A percentile compares a stretch with the other conserved stretches of the same genome.
These are phyloP conservation scores for Benthosema pterotum DNA, from an alignment of 2,797 vertebrate genomes.

Conservation along the genomic window DNA sequence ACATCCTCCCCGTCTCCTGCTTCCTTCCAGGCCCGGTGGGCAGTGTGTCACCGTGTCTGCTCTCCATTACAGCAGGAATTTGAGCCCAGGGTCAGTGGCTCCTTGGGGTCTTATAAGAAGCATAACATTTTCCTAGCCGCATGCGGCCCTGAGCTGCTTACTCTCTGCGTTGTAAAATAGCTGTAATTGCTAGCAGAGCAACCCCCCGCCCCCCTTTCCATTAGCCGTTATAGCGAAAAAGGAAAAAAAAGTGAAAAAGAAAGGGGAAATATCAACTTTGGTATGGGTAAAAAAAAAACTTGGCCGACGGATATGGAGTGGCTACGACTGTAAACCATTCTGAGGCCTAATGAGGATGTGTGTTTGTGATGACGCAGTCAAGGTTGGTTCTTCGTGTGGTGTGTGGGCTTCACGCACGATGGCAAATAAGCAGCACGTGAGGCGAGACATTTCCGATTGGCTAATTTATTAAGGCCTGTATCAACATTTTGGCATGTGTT, in stretches of 20 bases:
- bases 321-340: neutral
- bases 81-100: conserved; percentile 44
- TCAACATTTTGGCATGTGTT: conserved; percentile 12
- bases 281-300: conserved; percentile 23
- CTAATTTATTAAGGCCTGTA: conserved; percentile 5
- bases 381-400: neutral
- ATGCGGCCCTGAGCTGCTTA: conserved; percentile 9
- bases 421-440: conserved; percentile 3
- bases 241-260: conserved; percentile 38
- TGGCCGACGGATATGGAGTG: conserved; percentile 19
- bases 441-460: neutral
- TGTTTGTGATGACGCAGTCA: conserved; percentile 8
- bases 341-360: conserved; percentile 23
- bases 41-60: conserved; percentile 42
- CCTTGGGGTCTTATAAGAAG: conserved; percentile 51
- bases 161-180: conserved; percentile 36
- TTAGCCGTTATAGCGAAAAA: conserved; percentile 17
- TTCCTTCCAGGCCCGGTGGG: conserved; percentile 2
- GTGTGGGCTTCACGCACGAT: conserved; percentile 6
- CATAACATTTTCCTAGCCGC: conserved; percentile 66
- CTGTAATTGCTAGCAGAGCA: conserved; percentile 57
- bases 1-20: conserved; percentile 8
- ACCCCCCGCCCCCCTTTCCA: conserved; percentile 42
- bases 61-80: conserved; percentile 50
- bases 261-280: conserved; percentile 32